A percentile compares a stretch with the other conserved stretches of the same genome.
These are phyloP conservation scores for Myripristis murdjan DNA, from an alignment of 2,797 vertebrate species.

Conservation along the genomic window DNA sequence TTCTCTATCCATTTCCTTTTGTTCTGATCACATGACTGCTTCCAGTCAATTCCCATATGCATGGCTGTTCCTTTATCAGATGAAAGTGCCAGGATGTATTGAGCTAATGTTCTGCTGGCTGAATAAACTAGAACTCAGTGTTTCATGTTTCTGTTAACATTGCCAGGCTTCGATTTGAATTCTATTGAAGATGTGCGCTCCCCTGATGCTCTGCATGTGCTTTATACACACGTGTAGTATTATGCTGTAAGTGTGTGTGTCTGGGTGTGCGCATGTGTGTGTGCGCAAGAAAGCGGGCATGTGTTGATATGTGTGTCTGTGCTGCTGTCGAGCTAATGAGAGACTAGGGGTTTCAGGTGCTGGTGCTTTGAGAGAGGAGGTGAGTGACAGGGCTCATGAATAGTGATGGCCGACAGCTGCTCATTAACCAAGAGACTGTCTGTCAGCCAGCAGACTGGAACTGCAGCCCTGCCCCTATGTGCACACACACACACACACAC, in stretches of 20 bases:
- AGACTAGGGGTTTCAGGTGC: slow-evolving; percentile 75
- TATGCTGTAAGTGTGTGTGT: slow-evolving; percentile 31
- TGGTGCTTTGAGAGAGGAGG: slow-evolving; percentile 74
- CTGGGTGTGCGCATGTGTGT: slow-evolving; percentile 3
- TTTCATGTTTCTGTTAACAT: slow-evolving; percentile 29
- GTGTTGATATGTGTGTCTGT: slow-evolving; percentile 33
- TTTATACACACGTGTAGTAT: slow-evolving; percentile 20
- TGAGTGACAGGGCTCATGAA: slow-evolving; percentile 85
- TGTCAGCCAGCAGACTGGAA: slow-evolving; percentile 79
- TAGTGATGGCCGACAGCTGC: slow-evolving; percentile 87
- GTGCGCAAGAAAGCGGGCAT: slow-evolving; percentile 6
- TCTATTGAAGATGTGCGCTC: slow-evolving; percentile 39
- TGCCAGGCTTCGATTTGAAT: slow-evolving; percentile 50
- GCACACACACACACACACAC: slow-evolving; percentile 49
- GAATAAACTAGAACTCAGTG: slow-evolving; percentile 49
- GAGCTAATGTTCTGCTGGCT: slow-evolving; percentile 54
- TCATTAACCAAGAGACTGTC: slow-evolving; percentile 86
- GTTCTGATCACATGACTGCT: slow-evolving; percentile 66
- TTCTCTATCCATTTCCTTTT: slow-evolving; percentile 47
- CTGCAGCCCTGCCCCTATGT: slow-evolving; percentile 64
- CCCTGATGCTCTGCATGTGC: slow-evolving; percentile 1
- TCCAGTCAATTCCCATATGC: slow-evolving; percentile 53
- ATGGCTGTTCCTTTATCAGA: slow-evolving; percentile 48
- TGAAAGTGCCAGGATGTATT: slow-evolving; percentile 55
- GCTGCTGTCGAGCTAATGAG: slow-evolving; percentile 74